These are phyloP conservation scores for Hydropotes inermis DNA, from an alignment of 2,113 vertebrate genomes.

Conservation along the genomic window DNA sequence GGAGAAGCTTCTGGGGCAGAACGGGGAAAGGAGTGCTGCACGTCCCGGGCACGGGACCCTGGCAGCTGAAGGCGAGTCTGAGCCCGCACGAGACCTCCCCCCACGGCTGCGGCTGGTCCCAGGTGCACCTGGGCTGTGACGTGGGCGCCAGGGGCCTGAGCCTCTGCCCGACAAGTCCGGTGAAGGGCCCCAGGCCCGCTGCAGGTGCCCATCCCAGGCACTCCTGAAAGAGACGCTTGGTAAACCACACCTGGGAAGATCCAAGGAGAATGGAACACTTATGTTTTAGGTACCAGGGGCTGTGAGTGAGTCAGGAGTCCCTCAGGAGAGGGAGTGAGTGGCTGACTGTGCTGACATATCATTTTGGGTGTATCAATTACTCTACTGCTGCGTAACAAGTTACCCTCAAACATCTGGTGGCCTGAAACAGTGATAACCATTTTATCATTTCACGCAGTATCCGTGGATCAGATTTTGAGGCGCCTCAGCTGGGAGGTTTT, in stretches of 20 bases:
- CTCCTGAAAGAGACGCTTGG: background rate
- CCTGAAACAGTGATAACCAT: background rate
- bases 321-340: background rate
- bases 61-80: background rate
- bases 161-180: background rate
- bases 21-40: background rate
- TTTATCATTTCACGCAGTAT: background rate
- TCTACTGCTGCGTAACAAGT: background rate
- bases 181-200: background rate
- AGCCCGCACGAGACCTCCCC: no score
- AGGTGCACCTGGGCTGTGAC: background rate
- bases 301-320: background rate
- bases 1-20: background rate
- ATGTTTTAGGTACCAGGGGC: background rate
- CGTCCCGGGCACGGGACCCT: accelerated
- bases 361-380: background rate
- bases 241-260: background rate
- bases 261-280: background rate
- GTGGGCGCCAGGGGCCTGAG: background rate
- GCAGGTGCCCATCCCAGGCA: no score
- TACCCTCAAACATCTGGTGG: background rate
- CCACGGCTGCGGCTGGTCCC: background rate
- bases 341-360: background rate
- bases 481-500: background rate
- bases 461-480: background rate